Base-by-base conservation (phyloP, 2,797 vertebrate species). In the Ispidina picta region DNA sequence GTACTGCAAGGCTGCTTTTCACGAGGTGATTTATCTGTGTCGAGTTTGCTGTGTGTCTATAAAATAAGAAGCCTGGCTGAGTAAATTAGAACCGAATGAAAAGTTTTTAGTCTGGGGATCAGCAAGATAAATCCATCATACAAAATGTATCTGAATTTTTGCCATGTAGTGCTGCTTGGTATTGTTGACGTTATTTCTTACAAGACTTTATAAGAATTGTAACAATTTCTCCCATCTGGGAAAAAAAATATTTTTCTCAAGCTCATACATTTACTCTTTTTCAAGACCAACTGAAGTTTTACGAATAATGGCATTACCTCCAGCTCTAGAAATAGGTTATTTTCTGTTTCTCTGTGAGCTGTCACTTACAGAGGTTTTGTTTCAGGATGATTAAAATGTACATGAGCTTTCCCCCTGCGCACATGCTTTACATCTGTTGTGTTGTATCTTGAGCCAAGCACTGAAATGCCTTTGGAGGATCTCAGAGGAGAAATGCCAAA, bases 21-120 rank as follows among this genome's bases (percentile, higher is more conserved):
- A 73, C 70, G 35, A 83, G 52, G 66, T 58, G 69, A 90, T 93
- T 87, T 58, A 70, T 94, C 86, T 87, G 62, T 86, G 88, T 87
- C 1, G 1, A 55, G 31, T 86, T 82, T 80, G 73, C 54, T 80
- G 31, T 0, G 0, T 87, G 66, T 78, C 84, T 86, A 29, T 66
- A 60, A 83, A 58, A 39, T 75, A 68, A 73, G 52, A 63, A 86
- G 56, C 48, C 44, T 17, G 23, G 63, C 33, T 75, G 76, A 81
- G 59, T 83, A 83, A 83, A 89, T 89, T 60, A 65, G 82, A 83
- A 69, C 63, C 51, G 59, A 84, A 70, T 81, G 70, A 80, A 75
- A 93, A 80, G 21, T 81, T 87, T 70, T 83, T 92, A 44, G 60
- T 92, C 75, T 79, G 37, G 71, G 39, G 60, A 90, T 39, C 74